A percentile compares a stretch with the other conserved stretches of the same genome.
phyloP scores from a whole-genome alignment of 2,797 vertebrate species.

The Anolis apletophallus region DNA sequence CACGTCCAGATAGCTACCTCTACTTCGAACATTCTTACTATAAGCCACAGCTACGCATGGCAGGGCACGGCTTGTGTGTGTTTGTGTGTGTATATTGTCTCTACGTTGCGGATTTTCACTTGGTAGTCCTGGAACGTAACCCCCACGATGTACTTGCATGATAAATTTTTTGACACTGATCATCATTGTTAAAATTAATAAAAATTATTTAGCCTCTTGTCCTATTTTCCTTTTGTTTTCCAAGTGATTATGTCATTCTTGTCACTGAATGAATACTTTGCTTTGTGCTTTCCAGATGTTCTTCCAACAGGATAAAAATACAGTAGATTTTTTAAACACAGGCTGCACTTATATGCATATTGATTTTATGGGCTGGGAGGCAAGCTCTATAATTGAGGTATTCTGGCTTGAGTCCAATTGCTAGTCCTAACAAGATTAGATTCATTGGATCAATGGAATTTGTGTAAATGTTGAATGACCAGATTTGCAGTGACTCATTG shows the following conservation, averaged over 20 bases:
- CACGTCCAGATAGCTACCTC: too few species aligned
- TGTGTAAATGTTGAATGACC: too few species aligned
- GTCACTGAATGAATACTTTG: background rate
- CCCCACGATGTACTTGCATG: too few species aligned
- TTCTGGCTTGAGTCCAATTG: background rate
- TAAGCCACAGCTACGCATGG: too few species aligned
- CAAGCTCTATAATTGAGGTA: background rate
- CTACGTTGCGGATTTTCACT: too few species aligned
- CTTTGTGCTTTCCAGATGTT: constrained; percentile 5
- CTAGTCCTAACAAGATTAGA: too few species aligned
- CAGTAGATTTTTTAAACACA: background rate
- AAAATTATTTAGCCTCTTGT: constrained; percentile 47
- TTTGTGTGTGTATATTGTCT: too few species aligned
- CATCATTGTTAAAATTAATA: constrained; percentile 42
- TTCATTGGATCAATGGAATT: too few species aligned
- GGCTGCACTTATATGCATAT: background rate
- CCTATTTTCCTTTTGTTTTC: constrained; percentile 24
- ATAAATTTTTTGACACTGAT: constrained; percentile 40
- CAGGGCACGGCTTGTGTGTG: too few species aligned
- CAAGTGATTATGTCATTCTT: constrained; percentile 53
- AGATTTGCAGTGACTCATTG: too few species aligned
- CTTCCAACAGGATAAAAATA: background rate
- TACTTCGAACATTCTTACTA: too few species aligned
- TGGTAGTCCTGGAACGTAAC: too few species aligned
- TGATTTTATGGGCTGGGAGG: background rate